phyloP scores from a whole-genome alignment of 2,113 vertebrate genomes.

The Emberiza fucata region DNA sequence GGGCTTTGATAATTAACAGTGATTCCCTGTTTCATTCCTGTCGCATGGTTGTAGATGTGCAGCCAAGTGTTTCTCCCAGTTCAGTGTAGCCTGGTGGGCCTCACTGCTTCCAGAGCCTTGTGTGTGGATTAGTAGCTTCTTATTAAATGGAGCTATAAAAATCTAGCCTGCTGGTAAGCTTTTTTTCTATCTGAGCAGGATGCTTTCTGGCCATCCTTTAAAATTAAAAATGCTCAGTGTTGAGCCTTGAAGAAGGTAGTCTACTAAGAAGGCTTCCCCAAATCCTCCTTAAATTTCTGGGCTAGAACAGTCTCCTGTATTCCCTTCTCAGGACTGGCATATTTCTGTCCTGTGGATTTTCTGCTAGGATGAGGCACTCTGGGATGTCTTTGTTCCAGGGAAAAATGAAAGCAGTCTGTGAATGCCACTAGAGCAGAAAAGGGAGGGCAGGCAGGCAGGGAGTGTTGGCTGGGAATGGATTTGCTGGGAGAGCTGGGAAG shows the following conservation, averaged over 20 bases:
- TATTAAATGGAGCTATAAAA: neutral
- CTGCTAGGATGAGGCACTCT: neutral
- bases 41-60: neutral
- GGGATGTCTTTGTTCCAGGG: neutral
- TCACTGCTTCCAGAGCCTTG: fast-evolving
- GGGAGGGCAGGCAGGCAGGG: neutral
- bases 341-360: neutral
- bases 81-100: neutral
- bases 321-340: neutral
- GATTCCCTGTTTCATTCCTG: neutral
- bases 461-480: neutral
- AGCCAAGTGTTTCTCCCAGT: neutral
- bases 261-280: neutral
- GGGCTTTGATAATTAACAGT: neutral
- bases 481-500: neutral
- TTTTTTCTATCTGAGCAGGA: neutral
- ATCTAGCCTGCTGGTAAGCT: neutral
- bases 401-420: neutral
- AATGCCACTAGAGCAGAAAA: neutral
- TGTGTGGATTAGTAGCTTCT: neutral
- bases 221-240: neutral
- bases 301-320: neutral
- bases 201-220: neutral
- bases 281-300: neutral
- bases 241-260: neutral